Evolutionary conservation across 2,113 vertebrate species (phyloP).

Genomic region (Aphyosemion australe): DNA sequence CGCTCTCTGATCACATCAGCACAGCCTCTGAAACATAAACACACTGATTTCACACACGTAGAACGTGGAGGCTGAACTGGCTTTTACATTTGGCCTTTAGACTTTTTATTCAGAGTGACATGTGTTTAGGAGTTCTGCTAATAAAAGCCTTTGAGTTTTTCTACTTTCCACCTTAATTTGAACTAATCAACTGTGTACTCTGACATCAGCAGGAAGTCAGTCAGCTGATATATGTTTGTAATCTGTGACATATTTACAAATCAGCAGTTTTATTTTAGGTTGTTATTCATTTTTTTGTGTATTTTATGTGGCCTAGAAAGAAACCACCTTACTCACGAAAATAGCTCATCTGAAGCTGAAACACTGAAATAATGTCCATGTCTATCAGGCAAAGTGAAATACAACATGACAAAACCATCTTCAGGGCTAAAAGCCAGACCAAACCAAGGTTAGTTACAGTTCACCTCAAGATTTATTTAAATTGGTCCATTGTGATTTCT

Average conservation of each 20-base stretch:
- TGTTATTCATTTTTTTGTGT: no score
- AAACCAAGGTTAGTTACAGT: conserved; percentile 75
- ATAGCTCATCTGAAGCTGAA: no score
- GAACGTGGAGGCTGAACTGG: conserved; percentile 47
- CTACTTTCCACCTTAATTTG: conserved; percentile 29
- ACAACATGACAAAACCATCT: conserved; percentile 72
- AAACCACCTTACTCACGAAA: no score
- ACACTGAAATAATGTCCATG: no score
- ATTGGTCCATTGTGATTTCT: conserved; percentile 76
- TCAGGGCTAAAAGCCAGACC: conserved; percentile 70
- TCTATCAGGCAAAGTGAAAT: conserved; percentile 1
- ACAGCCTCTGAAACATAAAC: conserved; percentile 58
- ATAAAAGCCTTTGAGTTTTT: conserved; percentile 29
- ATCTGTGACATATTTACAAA: no score
- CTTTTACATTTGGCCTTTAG: conserved; percentile 57
- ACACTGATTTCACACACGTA: conserved; percentile 56
- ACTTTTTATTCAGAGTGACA: conserved; percentile 35
- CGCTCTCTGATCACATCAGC: conserved; percentile 47
- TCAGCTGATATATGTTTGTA: conserved; percentile 1
- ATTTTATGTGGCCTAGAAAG: no score
- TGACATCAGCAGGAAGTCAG: conserved; percentile 20
- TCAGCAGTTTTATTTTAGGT: not conserved
- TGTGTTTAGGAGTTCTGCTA: conserved; percentile 36
- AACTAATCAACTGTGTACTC: conserved; percentile 4
- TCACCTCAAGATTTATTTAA: conserved; percentile 80